A percentile compares a stretch with the other conserved stretches of the same genome.
phyloP scores from a whole-genome alignment of 2,888 invertebrate genomes.

The Drosophila tanythrix region DNA sequence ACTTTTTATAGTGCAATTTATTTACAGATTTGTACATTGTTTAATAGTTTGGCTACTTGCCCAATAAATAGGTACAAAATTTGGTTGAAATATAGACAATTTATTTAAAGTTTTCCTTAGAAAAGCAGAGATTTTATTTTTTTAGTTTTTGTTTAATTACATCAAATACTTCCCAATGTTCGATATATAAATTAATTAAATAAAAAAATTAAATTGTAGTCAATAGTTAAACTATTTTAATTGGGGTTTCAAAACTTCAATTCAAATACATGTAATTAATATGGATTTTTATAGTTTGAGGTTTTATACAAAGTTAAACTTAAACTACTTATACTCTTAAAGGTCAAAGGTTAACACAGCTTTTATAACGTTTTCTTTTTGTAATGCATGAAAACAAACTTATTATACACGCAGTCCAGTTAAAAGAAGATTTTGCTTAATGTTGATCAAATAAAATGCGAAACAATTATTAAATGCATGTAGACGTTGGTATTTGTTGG shows the following conservation, averaged over 20 bases:
- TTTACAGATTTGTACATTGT: background rate
- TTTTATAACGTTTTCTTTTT: background rate
- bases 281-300: background rate
- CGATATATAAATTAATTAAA: background rate
- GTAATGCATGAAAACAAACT: slow-evolving; percentile 20
- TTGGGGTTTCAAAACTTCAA: background rate
- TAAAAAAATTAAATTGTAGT: background rate
- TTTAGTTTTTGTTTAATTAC: background rate
- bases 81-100: background rate
- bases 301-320: background rate
- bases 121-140: background rate
- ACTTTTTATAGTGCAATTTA: background rate
- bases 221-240: background rate
- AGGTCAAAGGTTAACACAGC: background rate
- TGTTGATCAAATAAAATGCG: background rate
- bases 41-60: background rate
- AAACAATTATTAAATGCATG: slow-evolving; percentile 18
- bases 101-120: background rate
- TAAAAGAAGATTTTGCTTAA: slow-evolving; percentile 4
- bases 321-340: background rate
- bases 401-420: background rate
- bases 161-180: background rate
- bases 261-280: background rate
- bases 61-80: background rate
- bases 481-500: slow-evolving; percentile 7